These are phyloP conservation scores for Mus caroli DNA, from an alignment of 2,797 vertebrate genomes.

Conservation along the genomic window DNA sequence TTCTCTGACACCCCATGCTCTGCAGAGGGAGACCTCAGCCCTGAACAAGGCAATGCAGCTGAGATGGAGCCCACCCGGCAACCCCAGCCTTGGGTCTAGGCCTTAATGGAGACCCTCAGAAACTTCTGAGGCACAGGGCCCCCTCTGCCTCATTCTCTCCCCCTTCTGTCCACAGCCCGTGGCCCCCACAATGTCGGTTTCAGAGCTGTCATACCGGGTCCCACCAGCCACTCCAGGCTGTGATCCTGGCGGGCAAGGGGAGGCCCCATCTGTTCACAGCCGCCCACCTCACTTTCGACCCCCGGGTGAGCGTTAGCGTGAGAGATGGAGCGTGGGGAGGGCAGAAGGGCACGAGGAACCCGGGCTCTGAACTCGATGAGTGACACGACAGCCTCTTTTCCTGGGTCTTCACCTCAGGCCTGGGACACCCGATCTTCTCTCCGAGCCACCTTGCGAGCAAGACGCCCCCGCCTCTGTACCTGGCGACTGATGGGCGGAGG, in stretches of 20 bases:
- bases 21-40: background rate
- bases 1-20: background rate
- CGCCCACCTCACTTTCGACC: constrained; percentile 89
- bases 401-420: constrained; percentile 82
- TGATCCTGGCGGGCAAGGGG: constrained; percentile 73
- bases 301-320: constrained; percentile 81
- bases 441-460: constrained; percentile 92
- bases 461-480: constrained; percentile 90
- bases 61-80: background rate
- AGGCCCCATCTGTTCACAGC: constrained; percentile 86
- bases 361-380: background rate
- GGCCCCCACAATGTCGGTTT: constrained; percentile 86
- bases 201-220: constrained; percentile 90
- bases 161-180: constrained; percentile 85
- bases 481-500: constrained; percentile 89
- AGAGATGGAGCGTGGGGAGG: background rate
- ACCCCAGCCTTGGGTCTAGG: background rate
- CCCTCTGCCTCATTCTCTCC: background rate
- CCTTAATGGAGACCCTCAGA: background rate
- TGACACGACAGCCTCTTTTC: background rate
- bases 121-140: background rate
- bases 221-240: constrained; percentile 88
- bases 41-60: background rate
- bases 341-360: background rate
- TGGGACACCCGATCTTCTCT: constrained; percentile 93